Conservation (phyloP, 92 coral and sea anemone species). For the Nematostella vectensis region DNA sequence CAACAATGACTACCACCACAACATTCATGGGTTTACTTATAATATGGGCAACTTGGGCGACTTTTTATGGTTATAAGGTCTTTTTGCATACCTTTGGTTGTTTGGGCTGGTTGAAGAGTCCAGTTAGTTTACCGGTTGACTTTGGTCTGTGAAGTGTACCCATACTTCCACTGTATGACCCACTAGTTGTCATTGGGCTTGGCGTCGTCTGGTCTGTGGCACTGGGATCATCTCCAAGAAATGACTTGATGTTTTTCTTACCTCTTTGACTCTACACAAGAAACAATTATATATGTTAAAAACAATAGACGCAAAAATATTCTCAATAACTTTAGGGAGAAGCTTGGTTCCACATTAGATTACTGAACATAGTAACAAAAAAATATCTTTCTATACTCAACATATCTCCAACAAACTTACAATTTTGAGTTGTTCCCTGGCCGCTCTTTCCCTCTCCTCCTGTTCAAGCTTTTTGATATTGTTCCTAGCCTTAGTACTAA, state of each 20-base stretch:
- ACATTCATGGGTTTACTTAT: too few species aligned
- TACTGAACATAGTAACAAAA: too few species aligned
- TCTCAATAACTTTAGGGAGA: too few species aligned
- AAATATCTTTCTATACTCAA: not conserved
- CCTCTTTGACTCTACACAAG: conserved; percentile 78
- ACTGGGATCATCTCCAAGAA: conserved; percentile 65
- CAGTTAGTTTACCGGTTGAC: conserved; percentile 44
- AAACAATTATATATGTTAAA: too few species aligned
- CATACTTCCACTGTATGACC: conserved; percentile 17
- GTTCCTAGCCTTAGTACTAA: conserved; percentile 31
- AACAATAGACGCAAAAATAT: too few species aligned
- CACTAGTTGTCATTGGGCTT: conserved; percentile 49
- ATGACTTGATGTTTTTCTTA: conserved; percentile 58
- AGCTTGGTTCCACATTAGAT: too few species aligned
- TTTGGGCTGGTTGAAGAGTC: conserved; percentile 64
- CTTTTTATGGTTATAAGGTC: too few species aligned
- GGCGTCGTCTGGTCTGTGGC: conserved; percentile 30
- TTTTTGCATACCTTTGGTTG: conserved; percentile 63
- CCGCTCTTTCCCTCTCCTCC: conserved; percentile 49
- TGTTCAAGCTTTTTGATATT: conserved; percentile 42
- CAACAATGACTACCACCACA: too few species aligned
- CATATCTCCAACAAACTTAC: conserved; percentile 36
- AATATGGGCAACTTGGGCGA: too few species aligned
- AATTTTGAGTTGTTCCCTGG: conserved; percentile 45
- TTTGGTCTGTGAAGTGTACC: conserved; percentile 66